Evolutionary conservation across 2,113 vertebrate species (phyloP).

Genomic region (human): GRCh38 chr1:241960001-241960500

Average conservation of each 20-base stretch:
- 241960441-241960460: too few relatives aligned
- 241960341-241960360: too few relatives aligned
- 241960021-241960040: neutral
- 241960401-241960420: too few relatives aligned
- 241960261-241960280: neutral
- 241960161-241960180: neutral
- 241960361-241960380: too few relatives aligned
- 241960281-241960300: neutral
- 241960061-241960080: neutral
- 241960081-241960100: neutral
- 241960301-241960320: neutral
- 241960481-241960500: too few relatives aligned
- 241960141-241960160: neutral
- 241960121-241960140: neutral
- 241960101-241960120: neutral
- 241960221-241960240: neutral
- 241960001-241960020: neutral
- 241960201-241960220: neutral
- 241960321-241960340: too few relatives aligned
- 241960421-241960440: too few relatives aligned
- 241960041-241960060: neutral
- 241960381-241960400: too few relatives aligned
- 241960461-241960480: too few relatives aligned
- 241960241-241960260: neutral
- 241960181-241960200: too few relatives aligned